Evolutionary conservation across 2,797 vertebrate genomes (phyloP).

Genomic region (Liasis olivaceus): DNA sequence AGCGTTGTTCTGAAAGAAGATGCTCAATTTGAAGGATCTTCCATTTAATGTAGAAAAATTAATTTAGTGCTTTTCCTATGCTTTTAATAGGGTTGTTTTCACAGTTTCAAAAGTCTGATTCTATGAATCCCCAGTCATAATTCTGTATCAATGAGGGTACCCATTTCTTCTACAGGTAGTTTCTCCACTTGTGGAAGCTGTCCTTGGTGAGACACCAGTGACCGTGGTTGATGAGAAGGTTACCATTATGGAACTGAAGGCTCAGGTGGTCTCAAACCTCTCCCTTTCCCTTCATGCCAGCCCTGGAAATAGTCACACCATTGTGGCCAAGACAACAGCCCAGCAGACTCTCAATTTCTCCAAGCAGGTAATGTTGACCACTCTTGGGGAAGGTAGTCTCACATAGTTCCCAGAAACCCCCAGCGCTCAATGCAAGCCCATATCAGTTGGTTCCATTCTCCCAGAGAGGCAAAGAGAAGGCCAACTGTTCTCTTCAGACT

Average conservation of each 20-base stretch:
- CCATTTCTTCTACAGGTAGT: conserved; percentile 81
- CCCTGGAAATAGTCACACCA: conserved; percentile 94
- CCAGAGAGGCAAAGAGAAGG: not conserved
- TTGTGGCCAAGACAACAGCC: conserved; percentile 89
- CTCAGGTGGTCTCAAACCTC: conserved; percentile 90
- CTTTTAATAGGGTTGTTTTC: not conserved
- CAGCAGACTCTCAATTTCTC: conserved; percentile 86
- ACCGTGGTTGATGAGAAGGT: conserved; percentile 96
- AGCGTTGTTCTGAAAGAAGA: not conserved
- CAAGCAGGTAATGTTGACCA: conserved; percentile 85
- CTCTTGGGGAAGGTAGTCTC: too few species aligned
- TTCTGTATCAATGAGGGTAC: not conserved
- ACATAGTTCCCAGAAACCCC: not conserved
- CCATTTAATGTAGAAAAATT: not conserved
- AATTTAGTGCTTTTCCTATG: not conserved
- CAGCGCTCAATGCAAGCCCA: not conserved
- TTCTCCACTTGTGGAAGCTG: conserved; percentile 90
- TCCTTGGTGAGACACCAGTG: conserved; percentile 87
- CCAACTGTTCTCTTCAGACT: too few species aligned
- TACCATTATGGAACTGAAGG: conserved; percentile 89
- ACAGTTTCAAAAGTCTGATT: not conserved
- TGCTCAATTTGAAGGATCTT: not conserved
- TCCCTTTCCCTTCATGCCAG: conserved; percentile 89
- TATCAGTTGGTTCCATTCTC: not conserved
- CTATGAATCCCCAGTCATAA: not conserved